Base-by-base conservation (phyloP, 2,888 invertebrate species). In the Hemistola chrysoprasaria region DNA sequence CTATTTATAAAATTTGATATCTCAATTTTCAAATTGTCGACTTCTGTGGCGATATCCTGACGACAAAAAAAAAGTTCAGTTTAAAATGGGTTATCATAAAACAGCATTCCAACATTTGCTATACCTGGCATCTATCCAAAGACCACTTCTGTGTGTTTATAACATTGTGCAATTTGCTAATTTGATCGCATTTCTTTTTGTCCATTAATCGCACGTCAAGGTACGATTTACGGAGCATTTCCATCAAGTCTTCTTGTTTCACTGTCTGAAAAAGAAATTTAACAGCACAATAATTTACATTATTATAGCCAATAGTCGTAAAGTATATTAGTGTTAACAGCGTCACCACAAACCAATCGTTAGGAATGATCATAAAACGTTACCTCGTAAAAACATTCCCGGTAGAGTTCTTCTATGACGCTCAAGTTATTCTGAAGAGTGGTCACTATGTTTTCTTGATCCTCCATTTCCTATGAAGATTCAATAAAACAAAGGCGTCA, bases 381-480 rank as follows among this genome's bases (percentile, higher is more conserved):
- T 53, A 87, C 87, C 78, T 88, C 87, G 35, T 85, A 87, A 46
- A 87, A 88, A 36, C 82, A 80, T 29, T 87, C 85, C 30, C 79
- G 60, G 51, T 88, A 88, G 1, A 88, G 64, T 1, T 87, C 82
- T 37, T 86, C 78, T 8, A 87, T 80, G 6, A 83, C 67, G 6
- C 72, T 56, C 38, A 87, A 51, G 36, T 82, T 81, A 49, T 71
- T 75, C 41, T 78, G 70, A 9, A 86, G 58, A 1, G 76, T 71
- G 7, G 41, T 58, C 47, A 84, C 71, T 32, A 80, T 56, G 8
- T 62, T 60, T 44, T 62, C 64, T 53, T 69, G 70, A 28, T 66
- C 56, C 47, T 69, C 61, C 46, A 55, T 58, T 46, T 78, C 78
- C 74, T 80, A 71, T 55, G 77, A 64, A n/a, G n/a, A 16, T 34